phyloP scores from a whole-genome alignment of 2,888 invertebrate species.

The Nomada fucata region DNA sequence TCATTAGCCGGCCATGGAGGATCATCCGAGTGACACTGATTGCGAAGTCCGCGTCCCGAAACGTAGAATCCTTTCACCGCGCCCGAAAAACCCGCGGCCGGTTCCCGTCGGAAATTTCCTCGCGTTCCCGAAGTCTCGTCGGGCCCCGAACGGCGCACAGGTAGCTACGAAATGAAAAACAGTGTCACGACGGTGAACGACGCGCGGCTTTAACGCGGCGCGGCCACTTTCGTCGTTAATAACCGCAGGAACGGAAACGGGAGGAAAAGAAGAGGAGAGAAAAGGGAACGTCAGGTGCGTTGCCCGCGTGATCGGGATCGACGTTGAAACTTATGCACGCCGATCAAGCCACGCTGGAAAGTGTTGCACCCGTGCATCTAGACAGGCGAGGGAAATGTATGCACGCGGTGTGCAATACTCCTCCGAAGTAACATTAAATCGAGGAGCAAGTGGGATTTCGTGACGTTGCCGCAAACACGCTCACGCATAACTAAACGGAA shows the following conservation, averaged over 20 bases:
- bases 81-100: not conserved
- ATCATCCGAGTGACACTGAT: not conserved
- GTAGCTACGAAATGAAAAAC: constrained; percentile 64
- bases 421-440: constrained; percentile 19
- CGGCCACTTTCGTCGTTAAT: constrained; percentile 69
- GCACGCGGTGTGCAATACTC: constrained; percentile 8
- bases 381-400: constrained; percentile 19
- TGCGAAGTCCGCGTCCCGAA: constrained; percentile 7
- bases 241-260: constrained; percentile 36
- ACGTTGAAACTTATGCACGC: constrained; percentile 38
- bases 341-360: constrained; percentile 56
- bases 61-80: constrained; percentile 24
- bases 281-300: constrained; percentile 59
- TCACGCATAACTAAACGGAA: constrained; percentile 12
- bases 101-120: constrained; percentile 43
- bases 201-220: constrained; percentile 29
- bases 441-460: constrained; percentile 22
- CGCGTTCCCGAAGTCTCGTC: constrained; percentile 41
- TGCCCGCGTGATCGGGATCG: constrained; percentile 49
- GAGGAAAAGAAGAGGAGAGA: not conserved
- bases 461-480: constrained; percentile 15
- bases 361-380: constrained; percentile 51
- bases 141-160: constrained; percentile 22
- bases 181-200: constrained; percentile 76
- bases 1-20: constrained; percentile 13